Percentiles rank a stretch among this genome's conserved stretches.
These are phyloP conservation scores for Lutraria rhynchaena DNA, from an alignment of 1,140 invertebrate genomes.

Conservation along the genomic window DNA sequence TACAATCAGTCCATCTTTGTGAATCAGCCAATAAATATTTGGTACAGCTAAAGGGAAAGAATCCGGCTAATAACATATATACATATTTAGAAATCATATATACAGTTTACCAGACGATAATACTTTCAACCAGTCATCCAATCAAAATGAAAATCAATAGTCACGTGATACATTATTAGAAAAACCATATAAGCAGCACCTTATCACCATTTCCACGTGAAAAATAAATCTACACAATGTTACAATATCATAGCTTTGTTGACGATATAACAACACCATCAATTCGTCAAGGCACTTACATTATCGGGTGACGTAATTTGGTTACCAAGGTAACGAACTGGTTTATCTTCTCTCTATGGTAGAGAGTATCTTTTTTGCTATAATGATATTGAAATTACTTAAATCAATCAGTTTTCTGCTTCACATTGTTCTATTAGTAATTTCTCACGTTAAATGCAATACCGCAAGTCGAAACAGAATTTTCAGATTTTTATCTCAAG, in stretches of 20 bases:
- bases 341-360: slow-evolving; percentile 30
- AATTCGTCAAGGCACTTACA: slow-evolving; percentile 57
- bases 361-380: slow-evolving; percentile 46
- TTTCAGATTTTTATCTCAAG: too few species aligned
- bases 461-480: too few species aligned
- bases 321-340: slow-evolving; percentile 19
- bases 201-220: slow-evolving; percentile 51
- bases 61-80: too few species aligned
- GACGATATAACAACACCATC: slow-evolving; percentile 57
- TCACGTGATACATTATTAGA: slow-evolving; percentile 52
- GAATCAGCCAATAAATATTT: too few species aligned
- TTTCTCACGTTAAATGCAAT: too few species aligned
- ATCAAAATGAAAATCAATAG: slow-evolving; percentile 41
- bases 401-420: background rate
- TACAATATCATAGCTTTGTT: slow-evolving; percentile 61
- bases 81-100: too few species aligned
- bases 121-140: slow-evolving; percentile 44
- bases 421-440: too few species aligned
- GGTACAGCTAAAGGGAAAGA: too few species aligned
- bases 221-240: slow-evolving; percentile 66
- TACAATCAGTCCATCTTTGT: too few species aligned
- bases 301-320: slow-evolving; percentile 28
- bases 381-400: slow-evolving; percentile 48
- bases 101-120: slow-evolving; percentile 33
- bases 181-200: slow-evolving; percentile 53